Evolutionary conservation across 2,888 invertebrate species (phyloP), one percentile per base, ranked within the genome.

Genomic region (Habrosyne pyritoides): DNA sequence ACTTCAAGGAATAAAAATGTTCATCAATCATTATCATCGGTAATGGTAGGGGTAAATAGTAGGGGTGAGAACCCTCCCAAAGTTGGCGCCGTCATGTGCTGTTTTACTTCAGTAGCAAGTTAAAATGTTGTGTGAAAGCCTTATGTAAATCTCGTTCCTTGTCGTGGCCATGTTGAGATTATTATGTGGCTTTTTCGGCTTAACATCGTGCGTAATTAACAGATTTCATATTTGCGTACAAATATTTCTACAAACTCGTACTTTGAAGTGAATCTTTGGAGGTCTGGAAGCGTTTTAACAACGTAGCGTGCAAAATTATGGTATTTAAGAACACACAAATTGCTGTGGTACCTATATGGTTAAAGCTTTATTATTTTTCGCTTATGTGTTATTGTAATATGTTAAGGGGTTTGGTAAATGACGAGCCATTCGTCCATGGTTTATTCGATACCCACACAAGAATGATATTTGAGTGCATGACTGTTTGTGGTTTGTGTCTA

Each of bases 121-220:
- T 66, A 57, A 71, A 69, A 59, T 54, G 59, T 51, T 63, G 64
- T 64, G 60, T 57, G 67, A 66, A 68, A 69, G 61, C 64, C 64
- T 71, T 68, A 65, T 74, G 73, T 64, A 69, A 76, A 78, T 76
- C 66, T 67, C 12, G 22, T 47, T 22, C 21, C 10, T 36, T 36
- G 42, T 18, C n/a, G 14, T 42, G 24, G 24, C 24, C 24, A 24
- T 24, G 18, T 18, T 1, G 0, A 42, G 42, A 42, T 36, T 36
- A 36, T 14, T 14, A 14, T 36, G 36, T 14, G 12, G 36, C 36
- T 7, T 36, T 36, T 36, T 36, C 14, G 14, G 36, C 7, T 14
- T 14, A 36, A 36, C 36, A 14, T 36, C 7, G 36, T 36, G 14
- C 14, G 14, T 42, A 42, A 42, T 42, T 42, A 42, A 42, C 7